Evolutionary conservation across 2,888 invertebrate species (phyloP).

Genomic region (Apodemia zela): DNA sequence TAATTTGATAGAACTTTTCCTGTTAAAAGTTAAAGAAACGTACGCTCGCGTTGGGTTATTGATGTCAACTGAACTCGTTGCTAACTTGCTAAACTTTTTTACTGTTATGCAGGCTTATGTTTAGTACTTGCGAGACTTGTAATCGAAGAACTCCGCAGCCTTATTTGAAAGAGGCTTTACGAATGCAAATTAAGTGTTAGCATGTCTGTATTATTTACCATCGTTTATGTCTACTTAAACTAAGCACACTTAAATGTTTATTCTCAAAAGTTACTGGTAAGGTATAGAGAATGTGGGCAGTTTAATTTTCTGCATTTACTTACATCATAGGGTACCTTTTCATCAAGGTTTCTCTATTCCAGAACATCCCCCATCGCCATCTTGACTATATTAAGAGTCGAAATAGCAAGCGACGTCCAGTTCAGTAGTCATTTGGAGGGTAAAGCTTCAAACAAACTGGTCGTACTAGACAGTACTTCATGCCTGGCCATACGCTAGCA

Average conservation of each 20-base stretch:
- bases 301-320: too few species aligned
- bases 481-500: too few species aligned
- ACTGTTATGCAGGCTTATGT: slow-evolving; percentile 22
- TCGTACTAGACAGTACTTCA: too few species aligned
- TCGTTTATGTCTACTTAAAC: neutral
- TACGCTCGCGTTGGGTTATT: neutral
- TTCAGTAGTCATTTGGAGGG: too few species aligned
- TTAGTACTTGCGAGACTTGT: slow-evolving; percentile 28
- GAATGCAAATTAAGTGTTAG: slow-evolving; percentile 24
- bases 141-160: slow-evolving; percentile 36
- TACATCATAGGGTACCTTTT: too few species aligned
- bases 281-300: too few species aligned
- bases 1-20: slow-evolving; percentile 8
- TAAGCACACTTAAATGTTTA: slow-evolving; percentile 5
- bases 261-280: neutral
- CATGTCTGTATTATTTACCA: neutral
- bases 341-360: too few species aligned
- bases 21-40: slow-evolving; percentile 3
- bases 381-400: too few species aligned
- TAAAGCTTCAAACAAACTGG: too few species aligned
- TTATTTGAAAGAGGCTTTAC: slow-evolving; percentile 48
- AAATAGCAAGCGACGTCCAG: too few species aligned
- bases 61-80: slow-evolving; percentile 44
- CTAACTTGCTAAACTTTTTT: slow-evolving; percentile 19
- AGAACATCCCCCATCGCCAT: too few species aligned